A percentile compares a stretch with the other conserved stretches of the same genome.
These are phyloP conservation scores for Paramormyrops hopkinsi DNA, from an alignment of 2,797 vertebrate species.

Conservation along the genomic window DNA sequence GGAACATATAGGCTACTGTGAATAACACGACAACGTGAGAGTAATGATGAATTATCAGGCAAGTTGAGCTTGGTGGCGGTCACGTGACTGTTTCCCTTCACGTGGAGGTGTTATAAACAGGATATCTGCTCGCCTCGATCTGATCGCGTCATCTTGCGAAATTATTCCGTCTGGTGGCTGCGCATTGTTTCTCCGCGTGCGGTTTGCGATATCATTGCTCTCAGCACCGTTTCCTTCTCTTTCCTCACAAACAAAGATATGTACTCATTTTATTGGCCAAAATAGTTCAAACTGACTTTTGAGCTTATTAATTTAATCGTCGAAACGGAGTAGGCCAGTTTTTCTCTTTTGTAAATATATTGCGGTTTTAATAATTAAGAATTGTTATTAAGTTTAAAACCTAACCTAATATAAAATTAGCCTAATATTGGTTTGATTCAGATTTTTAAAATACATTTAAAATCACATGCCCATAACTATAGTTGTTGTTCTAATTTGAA, in stretches of 20 bases:
- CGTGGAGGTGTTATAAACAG: not conserved
- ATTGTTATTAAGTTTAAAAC: not conserved
- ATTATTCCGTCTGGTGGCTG: not conserved
- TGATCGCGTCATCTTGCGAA: not conserved
- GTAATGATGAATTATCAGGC: not conserved
- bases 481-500: not conserved
- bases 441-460: not conserved
- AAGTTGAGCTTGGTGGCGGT: not conserved
- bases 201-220: not conserved
- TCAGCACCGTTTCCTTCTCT: not conserved
- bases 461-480: not conserved
- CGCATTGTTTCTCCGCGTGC: not conserved
- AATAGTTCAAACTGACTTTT: not conserved
- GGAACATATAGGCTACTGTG: not conserved
- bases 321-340: not conserved
- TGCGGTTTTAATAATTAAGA: not conserved
- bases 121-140: not conserved
- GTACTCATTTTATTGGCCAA: not conserved
- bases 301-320: not conserved
- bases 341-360: not conserved
- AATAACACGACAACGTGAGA: not conserved
- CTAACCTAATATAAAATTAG: not conserved
- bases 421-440: not conserved
- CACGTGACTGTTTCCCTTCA: not conserved
- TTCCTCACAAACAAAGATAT: not conserved